Evolutionary conservation across 2,888 invertebrate genomes (phyloP).

Genomic region (Oxycera nigricornis): DNA sequence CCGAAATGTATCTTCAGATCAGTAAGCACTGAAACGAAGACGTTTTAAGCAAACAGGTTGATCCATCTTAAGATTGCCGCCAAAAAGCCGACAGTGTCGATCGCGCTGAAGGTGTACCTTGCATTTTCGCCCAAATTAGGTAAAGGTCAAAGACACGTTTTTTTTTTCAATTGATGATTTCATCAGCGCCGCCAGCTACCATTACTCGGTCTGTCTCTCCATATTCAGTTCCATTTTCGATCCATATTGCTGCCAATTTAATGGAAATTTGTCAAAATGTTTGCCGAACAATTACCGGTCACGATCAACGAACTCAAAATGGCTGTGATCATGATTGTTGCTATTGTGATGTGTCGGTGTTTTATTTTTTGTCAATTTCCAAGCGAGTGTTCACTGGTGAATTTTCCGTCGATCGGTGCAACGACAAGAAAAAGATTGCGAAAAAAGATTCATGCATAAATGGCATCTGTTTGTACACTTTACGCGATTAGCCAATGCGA

Average conservation of each 20-base stretch:
- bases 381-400: background rate
- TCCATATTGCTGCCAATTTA: background rate
- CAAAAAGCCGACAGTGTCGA: conserved; percentile 4
- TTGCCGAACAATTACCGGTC: conserved; percentile 18
- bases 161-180: conserved; percentile 23
- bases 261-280: conserved; percentile 18
- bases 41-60: conserved; percentile 19
- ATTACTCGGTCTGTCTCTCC: background rate
- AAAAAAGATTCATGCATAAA: conserved; percentile 26
- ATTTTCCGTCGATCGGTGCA: background rate
- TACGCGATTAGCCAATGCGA: conserved; percentile 13
- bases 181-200: conserved; percentile 21
- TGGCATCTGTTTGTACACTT: conserved; percentile 26
- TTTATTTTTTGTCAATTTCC: conserved; percentile 3
- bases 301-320: conserved; percentile 17
- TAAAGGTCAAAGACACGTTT: conserved; percentile 47
- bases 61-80: background rate
- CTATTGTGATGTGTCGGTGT: background rate
- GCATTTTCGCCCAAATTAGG: conserved; percentile 43
- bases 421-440: background rate
- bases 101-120: conserved; percentile 24
- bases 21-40: background rate
- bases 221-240: background rate
- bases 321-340: background rate
- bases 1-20: background rate